Conservation (phyloP, 37 sponge, comb jelly and placozoan genomes). For the Cliona cf. orientalis region DNA sequence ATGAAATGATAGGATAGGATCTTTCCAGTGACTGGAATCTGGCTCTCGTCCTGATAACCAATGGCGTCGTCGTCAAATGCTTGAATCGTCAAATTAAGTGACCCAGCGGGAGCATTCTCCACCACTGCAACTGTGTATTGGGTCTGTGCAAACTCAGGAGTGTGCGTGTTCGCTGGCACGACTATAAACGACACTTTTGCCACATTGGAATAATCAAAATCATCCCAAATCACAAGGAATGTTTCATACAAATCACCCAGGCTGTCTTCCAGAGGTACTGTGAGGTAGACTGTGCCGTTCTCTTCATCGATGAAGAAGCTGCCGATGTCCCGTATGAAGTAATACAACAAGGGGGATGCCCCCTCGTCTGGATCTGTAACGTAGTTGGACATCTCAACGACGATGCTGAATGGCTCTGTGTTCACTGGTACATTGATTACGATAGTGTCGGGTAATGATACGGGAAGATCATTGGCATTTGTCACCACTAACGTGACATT, state of each 20-base stretch:
- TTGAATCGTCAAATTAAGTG: conserved; percentile 2
- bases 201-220: background rate
- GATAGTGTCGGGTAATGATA: background rate
- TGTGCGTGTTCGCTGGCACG: conserved; percentile 11
- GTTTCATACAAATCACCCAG: background rate
- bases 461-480: conserved; percentile 51
- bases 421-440: background rate
- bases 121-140: conserved; percentile 13
- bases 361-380: conserved; percentile 35
- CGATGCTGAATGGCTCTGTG: background rate
- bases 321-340: background rate
- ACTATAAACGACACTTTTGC: conserved; percentile 22
- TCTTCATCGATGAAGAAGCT: background rate
- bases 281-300: conserved; percentile 41
- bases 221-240: conserved; percentile 53
- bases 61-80: conserved; percentile 47
- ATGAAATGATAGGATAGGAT: conserved; percentile 41
- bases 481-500: conserved; percentile 37
- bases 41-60: background rate
- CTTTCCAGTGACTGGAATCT: conserved; percentile 17
- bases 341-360: background rate
- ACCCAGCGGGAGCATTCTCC: conserved; percentile 26
- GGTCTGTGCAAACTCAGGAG: conserved; percentile 24
- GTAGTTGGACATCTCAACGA: conserved; percentile 14
- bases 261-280: conserved; percentile 21